A percentile compares a stretch with the other conserved stretches of the same genome.
Evolutionary conservation across 2,113 vertebrate species (phyloP).

Genomic region (Phalacrocorax brasilianus): DNA sequence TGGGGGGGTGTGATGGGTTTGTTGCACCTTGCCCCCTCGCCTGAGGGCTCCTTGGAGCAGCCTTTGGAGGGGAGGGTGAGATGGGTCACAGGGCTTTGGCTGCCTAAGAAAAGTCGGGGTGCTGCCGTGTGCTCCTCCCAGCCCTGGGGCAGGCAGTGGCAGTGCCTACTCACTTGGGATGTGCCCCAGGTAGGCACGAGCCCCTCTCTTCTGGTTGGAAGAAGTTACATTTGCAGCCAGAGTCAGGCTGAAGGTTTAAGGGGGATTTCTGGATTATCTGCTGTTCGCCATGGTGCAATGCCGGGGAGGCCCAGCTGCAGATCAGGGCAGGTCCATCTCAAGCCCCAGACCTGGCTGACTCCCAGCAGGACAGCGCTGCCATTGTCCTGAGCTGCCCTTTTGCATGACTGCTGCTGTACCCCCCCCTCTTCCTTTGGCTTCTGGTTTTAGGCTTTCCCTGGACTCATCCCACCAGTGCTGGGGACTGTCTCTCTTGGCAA

Average conservation of each 20-base stretch:
- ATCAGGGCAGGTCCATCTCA: background rate
- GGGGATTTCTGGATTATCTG: background rate
- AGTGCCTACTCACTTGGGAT: background rate
- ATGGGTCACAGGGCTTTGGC: background rate
- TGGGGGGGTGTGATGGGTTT: background rate
- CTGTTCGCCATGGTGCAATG: background rate
- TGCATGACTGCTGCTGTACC: background rate
- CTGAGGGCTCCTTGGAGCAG: accelerated
- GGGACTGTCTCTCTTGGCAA: background rate
- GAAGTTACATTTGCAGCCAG: background rate
- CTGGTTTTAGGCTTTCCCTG: background rate
- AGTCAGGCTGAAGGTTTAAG: background rate
- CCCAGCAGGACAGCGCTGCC: background rate
- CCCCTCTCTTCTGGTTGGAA: background rate
- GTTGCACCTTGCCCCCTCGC: background rate
- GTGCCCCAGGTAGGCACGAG: background rate
- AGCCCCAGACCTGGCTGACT: background rate
- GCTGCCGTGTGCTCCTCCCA: background rate
- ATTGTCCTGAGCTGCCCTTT: background rate
- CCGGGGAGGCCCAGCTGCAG: background rate
- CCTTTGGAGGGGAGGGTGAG: background rate
- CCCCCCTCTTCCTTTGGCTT: background rate
- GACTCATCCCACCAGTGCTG: background rate
- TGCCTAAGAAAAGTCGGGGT: background rate
- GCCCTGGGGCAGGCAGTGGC: background rate